These are phyloP conservation scores for Polymixis lichenea DNA, from an alignment of 2,888 invertebrate genomes.

Conservation along the genomic window DNA sequence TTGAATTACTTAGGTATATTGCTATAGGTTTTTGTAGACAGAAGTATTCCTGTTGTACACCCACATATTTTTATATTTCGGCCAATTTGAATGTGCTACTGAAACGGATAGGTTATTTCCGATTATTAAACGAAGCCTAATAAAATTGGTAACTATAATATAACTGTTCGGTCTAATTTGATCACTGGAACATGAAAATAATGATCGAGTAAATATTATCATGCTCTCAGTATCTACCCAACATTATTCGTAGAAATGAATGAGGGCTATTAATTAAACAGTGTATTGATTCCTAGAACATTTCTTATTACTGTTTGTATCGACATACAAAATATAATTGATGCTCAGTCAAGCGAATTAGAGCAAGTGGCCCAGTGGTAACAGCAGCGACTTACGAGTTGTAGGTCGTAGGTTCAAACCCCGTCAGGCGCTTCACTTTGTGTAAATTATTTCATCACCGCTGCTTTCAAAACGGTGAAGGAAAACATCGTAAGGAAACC, in stretches of 20 bases:
- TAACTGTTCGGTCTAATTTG: not conserved
- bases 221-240: not conserved
- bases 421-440: too few relatives aligned
- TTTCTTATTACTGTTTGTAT: not conserved
- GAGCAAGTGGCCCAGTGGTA: too few relatives aligned
- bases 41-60: too few relatives aligned
- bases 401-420: too few relatives aligned
- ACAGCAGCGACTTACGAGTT: too few relatives aligned
- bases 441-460: too few relatives aligned
- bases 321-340: not conserved
- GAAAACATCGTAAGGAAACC: too few relatives aligned
- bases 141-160: not conserved
- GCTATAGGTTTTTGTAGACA: too few relatives aligned
- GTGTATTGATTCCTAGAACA: not conserved
- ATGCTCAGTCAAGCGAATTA: too few relatives aligned
- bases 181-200: constrained; percentile 12
- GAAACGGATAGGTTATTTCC: not conserved
- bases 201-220: constrained; percentile 7
- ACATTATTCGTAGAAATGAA: not conserved
- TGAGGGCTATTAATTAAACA: too few relatives aligned
- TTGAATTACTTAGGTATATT: not conserved
- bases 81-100: too few relatives aligned
- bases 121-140: not conserved
- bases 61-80: not conserved
- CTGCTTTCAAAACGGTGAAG: too few relatives aligned